These are phyloP conservation scores for Drosophila neocordata DNA, from an alignment of 1,140 invertebrate species.

Conservation along the genomic window DNA sequence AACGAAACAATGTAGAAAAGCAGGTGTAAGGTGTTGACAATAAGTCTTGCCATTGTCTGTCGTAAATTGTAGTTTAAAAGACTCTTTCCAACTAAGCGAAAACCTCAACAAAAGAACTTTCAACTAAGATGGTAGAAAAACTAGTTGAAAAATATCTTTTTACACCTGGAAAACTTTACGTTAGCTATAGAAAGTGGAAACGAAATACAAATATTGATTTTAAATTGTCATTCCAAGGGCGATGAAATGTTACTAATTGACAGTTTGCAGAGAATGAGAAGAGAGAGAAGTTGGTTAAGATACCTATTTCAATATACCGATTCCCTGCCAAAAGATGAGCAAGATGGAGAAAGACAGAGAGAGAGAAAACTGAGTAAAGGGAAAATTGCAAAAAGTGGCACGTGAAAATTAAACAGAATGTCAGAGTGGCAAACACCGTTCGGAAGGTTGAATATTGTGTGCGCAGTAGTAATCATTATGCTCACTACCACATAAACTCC, in stretches of 20 bases:
- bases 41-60: conserved; percentile 18
- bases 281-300: background rate
- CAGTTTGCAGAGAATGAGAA: background rate
- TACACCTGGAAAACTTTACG: background rate
- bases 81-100: background rate
- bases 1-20: conserved; percentile 3
- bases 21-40: conserved; percentile 18
- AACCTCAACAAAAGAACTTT: conserved; percentile 18
- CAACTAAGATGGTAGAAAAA: background rate
- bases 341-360: background rate
- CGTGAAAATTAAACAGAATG: conserved; percentile 60
- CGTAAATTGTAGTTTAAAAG: conserved; percentile 3
- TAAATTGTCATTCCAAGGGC: conserved; percentile 9
- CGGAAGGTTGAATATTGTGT: conserved; percentile 11
- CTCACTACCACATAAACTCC: conserved; percentile 16
- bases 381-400: conserved; percentile 52
- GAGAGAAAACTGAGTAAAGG: conserved; percentile 40
- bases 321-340: conserved; percentile 2
- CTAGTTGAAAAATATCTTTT: background rate
- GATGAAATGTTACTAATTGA: conserved; percentile 12
- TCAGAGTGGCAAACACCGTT: conserved; percentile 13
- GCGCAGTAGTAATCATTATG: conserved; percentile 58
- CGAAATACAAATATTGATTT: conserved; percentile 15
- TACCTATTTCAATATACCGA: conserved; percentile 10
- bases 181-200: background rate